phyloP scores from a whole-genome alignment of 2,888 invertebrate genomes.

The Drosophila austrosaltans region DNA sequence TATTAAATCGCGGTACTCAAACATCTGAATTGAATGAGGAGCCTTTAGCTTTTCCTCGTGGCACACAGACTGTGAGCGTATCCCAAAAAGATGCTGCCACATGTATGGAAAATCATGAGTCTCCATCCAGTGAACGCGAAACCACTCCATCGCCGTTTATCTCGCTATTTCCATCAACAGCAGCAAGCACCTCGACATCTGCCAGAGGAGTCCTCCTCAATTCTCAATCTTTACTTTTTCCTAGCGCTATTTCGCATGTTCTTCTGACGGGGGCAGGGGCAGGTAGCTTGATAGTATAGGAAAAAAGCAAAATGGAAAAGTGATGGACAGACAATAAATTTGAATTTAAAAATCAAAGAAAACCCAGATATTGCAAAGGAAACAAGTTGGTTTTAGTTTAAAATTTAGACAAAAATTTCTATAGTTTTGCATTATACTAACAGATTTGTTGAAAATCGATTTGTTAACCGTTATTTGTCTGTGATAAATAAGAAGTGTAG shows the following conservation, averaged over 20 bases:
- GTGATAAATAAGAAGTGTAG: too few species aligned
- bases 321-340: constrained; percentile 19
- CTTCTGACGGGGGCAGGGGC: constrained; percentile 63
- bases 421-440: too few species aligned
- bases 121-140: constrained; percentile 59
- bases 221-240: constrained; percentile 72
- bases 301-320: constrained; percentile 35
- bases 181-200: constrained; percentile 39
- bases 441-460: too few species aligned
- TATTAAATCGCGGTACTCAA: constrained; percentile 80
- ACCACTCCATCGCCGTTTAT: constrained; percentile 64
- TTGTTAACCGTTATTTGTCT: too few species aligned
- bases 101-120: constrained; percentile 42
- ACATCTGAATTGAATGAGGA: constrained; percentile 67
- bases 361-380: too few species aligned
- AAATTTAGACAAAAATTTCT: too few species aligned
- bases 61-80: constrained; percentile 75
- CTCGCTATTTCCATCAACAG: constrained; percentile 57
- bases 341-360: not conserved
- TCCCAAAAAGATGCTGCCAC: constrained; percentile 42
- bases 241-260: constrained; percentile 75
- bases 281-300: not conserved
- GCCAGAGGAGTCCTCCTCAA: constrained; percentile 39
- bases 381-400: too few species aligned
- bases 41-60: constrained; percentile 74